Conservation (phyloP, 2,113 vertebrate species). For the Sitta europaea region DNA sequence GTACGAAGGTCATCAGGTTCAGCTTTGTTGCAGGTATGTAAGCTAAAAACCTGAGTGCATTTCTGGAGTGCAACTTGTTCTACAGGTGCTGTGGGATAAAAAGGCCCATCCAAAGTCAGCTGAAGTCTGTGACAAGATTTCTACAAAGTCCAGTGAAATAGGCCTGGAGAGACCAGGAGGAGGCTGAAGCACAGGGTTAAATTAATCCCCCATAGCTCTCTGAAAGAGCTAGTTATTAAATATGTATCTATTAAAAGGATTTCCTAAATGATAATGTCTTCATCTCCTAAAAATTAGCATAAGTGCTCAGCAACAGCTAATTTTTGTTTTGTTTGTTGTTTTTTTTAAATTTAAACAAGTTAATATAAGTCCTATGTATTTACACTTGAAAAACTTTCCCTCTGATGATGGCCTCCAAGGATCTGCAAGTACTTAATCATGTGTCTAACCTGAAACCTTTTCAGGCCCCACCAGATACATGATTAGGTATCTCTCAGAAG, state of each 20-base stretch:
- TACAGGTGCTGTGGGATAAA: not conserved
- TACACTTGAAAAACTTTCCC: not conserved
- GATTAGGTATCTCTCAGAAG: not conserved
- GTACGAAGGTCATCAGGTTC: not conserved
- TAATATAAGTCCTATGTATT: not conserved
- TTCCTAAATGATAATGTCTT: not conserved
- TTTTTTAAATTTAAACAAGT: not conserved
- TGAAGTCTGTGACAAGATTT: not conserved
- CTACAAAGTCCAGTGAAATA: not conserved
- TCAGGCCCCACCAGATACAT: not conserved
- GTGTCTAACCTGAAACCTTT: not conserved
- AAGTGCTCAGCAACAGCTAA: not conserved
- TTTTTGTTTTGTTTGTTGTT: not conserved
- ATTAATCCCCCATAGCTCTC: not conserved
- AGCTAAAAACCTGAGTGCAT: not conserved
- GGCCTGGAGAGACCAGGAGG: not conserved
- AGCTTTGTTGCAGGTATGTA: not conserved
- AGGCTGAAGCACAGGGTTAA: not conserved
- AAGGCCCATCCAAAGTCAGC: not conserved
- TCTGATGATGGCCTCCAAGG: not conserved
- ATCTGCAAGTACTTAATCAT: not conserved
- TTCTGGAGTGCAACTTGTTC: not conserved
- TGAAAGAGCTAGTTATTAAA: not conserved
- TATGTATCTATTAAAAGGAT: not conserved
- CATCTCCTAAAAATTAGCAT: not conserved